Conservation (phyloP, 2,797 vertebrate genomes). For the Anguilla marmorata region DNA sequence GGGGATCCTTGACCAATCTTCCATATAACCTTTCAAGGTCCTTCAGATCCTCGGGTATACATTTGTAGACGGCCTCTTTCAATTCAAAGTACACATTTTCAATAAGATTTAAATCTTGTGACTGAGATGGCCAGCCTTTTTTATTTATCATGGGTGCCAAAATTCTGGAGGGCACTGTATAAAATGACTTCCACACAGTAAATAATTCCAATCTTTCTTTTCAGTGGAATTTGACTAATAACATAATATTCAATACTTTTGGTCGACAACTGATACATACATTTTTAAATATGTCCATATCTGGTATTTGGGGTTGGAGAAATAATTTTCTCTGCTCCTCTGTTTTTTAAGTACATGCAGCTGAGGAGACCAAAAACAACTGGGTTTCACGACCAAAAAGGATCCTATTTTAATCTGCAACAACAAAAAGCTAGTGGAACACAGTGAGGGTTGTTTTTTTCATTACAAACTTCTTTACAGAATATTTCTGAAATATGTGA, state of each 20-base stretch:
- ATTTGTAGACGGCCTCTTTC: not conserved
- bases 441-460: not conserved
- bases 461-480: not conserved
- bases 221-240: conserved; percentile 11
- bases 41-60: not conserved
- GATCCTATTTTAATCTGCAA: not conserved
- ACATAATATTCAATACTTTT: not conserved
- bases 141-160: not conserved
- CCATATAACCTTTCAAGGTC: not conserved
- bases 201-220: not conserved
- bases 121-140: not conserved
- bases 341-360: conserved; percentile 1
- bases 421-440: not conserved
- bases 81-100: not conserved
- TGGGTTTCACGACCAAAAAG: not conserved
- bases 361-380: conserved; percentile 5
- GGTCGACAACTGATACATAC: not conserved
- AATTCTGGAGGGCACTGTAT: not conserved
- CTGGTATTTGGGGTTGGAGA: conserved; percentile 2
- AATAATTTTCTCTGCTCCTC: not conserved
- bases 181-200: conserved; percentile 1
- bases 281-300: conserved; percentile 4
- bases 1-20: not conserved
- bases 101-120: not conserved
- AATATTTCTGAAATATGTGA: conserved; percentile 5